Conservation (phyloP, 2,113 vertebrate species). For the Neoarius graeffei region DNA sequence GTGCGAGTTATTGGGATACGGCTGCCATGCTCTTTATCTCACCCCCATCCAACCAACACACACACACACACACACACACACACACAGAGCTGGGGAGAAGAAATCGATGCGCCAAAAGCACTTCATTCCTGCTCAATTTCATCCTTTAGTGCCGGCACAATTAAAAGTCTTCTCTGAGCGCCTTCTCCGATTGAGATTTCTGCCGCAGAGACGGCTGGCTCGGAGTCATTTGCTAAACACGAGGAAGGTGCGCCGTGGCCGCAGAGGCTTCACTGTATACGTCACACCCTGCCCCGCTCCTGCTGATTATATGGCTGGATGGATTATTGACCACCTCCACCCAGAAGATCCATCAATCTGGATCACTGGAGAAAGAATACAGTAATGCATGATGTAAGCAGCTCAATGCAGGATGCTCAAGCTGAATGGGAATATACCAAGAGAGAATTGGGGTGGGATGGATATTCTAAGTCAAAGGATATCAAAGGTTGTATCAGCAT, state of each 20-base stretch:
- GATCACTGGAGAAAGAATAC: conserved; percentile 31
- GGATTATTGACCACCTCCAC: conserved; percentile 54
- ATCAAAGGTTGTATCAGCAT: background rate
- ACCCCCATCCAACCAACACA: background rate
- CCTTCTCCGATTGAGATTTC: conserved; percentile 59
- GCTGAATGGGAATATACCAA: background rate
- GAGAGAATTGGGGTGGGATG: background rate
- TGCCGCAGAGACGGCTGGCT: conserved; percentile 45
- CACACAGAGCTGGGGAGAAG: background rate
- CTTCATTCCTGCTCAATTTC: conserved; percentile 70
- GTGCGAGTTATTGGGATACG: conserved; percentile 52
- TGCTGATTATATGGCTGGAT: conserved; percentile 50
- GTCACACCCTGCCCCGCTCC: conserved; percentile 21
- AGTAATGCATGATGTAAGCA: conserved; percentile 4
- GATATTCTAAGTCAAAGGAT: conserved; percentile 7
- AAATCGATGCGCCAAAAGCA: conserved; percentile 68
- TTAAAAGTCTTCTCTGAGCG: conserved; percentile 64
- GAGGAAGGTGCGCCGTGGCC: conserved; percentile 20
- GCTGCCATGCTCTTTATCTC: conserved; percentile 48
- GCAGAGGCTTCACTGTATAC: background rate
- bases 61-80: conserved; percentile 7
- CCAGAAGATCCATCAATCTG: conserved; percentile 11
- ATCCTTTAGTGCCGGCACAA: conserved; percentile 66
- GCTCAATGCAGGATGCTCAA: conserved; percentile 1
- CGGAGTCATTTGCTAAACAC: conserved; percentile 53